phyloP scores from a whole-genome alignment of 2,888 invertebrate genomes.

The Pollenia labialis region DNA sequence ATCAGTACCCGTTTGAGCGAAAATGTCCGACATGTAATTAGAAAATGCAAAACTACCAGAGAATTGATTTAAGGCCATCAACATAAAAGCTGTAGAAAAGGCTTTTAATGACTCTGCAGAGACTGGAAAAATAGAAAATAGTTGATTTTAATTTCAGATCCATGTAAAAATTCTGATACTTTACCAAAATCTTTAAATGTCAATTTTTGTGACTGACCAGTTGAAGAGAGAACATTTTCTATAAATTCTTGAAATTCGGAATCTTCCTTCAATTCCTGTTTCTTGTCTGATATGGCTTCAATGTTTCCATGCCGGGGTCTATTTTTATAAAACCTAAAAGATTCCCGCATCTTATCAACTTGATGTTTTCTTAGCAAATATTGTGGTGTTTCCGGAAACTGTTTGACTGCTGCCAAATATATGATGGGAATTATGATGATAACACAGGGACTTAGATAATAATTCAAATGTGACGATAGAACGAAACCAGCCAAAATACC shows the following conservation, averaged over 20 bases:
- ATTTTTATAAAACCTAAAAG: conserved; percentile 81
- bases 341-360: conserved; percentile 76
- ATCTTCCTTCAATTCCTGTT: conserved; percentile 67
- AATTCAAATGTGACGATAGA: conserved; percentile 79
- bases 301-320: conserved; percentile 71
- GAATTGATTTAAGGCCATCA: conserved; percentile 78
- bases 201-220: conserved; percentile 52
- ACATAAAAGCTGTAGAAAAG: conserved; percentile 76
- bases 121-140: conserved; percentile 74
- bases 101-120: conserved; percentile 77
- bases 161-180: neutral
- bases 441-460: conserved; percentile 79
- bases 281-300: conserved; percentile 74
- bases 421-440: conserved; percentile 78
- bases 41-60: conserved; percentile 81
- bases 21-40: conserved; percentile 82
- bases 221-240: conserved; percentile 40
- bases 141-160: neutral
- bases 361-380: conserved; percentile 77
- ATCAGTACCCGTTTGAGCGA: conserved; percentile 77
- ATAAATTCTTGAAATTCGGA: conserved; percentile 67
- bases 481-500: conserved; percentile 81
- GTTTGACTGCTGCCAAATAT: conserved; percentile 76
- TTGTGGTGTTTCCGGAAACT: conserved; percentile 81
- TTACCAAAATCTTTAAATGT: conserved; percentile 77